These are phyloP conservation scores for Recurvirostra avosetta DNA, from an alignment of 2,113 vertebrate species.

Conservation along the genomic window DNA sequence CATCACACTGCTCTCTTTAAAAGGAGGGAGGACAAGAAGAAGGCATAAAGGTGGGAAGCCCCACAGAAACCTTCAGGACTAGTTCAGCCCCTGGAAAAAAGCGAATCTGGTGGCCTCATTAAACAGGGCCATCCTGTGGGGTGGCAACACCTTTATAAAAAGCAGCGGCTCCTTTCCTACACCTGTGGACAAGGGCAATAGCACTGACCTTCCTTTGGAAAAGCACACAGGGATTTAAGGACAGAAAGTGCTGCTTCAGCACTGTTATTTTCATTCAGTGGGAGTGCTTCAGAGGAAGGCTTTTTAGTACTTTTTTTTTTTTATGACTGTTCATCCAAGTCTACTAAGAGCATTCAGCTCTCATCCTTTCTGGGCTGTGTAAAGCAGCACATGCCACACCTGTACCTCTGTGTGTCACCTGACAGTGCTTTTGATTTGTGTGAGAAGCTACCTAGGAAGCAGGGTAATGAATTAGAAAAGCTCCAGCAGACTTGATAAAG, in stretches of 20 bases:
- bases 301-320: background rate
- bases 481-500: background rate
- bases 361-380: background rate
- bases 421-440: background rate
- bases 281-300: background rate
- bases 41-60: background rate
- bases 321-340: background rate
- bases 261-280: constrained; percentile 4
- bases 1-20: background rate
- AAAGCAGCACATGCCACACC: background rate
- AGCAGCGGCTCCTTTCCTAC: background rate
- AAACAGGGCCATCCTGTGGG: background rate
- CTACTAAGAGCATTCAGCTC: accelerated
- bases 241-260: constrained; percentile 26
- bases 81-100: background rate
- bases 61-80: background rate
- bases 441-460: background rate
- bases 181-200: background rate
- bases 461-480: background rate
- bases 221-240: background rate
- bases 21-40: background rate
- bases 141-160: background rate
- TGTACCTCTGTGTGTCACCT: background rate
- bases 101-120: background rate
- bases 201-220: constrained; percentile 8